Base-by-base conservation (phyloP, 2,888 invertebrate genomes). In the Lacanobia oleracea region DNA sequence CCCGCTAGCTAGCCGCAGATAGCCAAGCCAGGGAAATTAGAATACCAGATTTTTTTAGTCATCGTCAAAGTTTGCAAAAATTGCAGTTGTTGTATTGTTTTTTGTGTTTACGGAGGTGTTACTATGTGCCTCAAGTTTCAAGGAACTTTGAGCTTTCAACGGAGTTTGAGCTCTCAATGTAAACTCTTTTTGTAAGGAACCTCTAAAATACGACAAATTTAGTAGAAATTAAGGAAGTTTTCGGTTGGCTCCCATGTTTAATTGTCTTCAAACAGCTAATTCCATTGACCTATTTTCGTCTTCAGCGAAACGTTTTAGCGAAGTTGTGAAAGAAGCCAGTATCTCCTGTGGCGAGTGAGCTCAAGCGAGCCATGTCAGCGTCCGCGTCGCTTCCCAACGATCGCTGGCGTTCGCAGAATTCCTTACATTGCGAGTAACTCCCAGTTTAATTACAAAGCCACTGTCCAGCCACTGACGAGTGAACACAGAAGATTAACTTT, bases 1-100 rank as follows among this genome's bases (percentile, higher is more conserved):
- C 89, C 91, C 92, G 88, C 88, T 85, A 86, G 84, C 92, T 92
- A 92, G 92, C 88, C 83, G 83, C 86, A 87, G 89, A 90, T 90
- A 90, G 85, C 88, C 83, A 88, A 89, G 88, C 89, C 88, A 88
- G 87, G 87, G 89, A 91, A 92, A 91, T 91, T 91, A 88, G 89
- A 89, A 91, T 88, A 86, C 78, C 72, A 48, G 60, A 77, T 82
- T 86, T 85, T 73, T 85, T 81, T 67, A 62, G 59, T 70, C 71
- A 70, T 33, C 53, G 62, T 75, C 56, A 50, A 78, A 63, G 62
- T 79, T 83, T 77, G 82, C 82, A 61, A 73, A 40, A 81, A 76
- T 73, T 54, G 27, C 56, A 71, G 56, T 57, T 69, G 51, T 68
- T 59, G 57, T 53, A 59, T 67, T 27, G 27, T 69, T 61, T 6